These are phyloP conservation scores for Pipistrellus pipistrellus DNA, from an alignment of 2,797 vertebrate species.

Conservation along the genomic window DNA sequence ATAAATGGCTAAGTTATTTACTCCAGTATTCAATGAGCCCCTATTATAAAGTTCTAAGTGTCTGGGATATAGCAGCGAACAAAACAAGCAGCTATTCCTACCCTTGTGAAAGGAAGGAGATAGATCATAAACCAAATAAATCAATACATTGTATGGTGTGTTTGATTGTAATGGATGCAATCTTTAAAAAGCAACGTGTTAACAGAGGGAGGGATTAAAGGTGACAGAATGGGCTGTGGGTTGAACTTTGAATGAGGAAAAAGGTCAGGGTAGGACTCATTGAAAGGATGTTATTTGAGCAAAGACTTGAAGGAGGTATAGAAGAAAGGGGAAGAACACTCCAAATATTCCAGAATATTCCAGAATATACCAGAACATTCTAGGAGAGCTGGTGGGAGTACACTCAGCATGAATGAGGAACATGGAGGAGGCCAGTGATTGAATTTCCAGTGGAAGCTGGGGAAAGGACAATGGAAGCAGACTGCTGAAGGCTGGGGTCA, in stretches of 20 bases:
- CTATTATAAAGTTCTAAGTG: background rate
- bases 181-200: background rate
- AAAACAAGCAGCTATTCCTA: background rate
- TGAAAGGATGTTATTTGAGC: background rate
- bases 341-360: background rate
- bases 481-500: rapidly evolving
- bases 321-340: background rate
- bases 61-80: background rate
- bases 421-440: background rate
- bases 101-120: background rate
- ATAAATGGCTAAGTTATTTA: background rate
- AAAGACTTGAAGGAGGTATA: background rate
- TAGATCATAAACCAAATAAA: background rate
- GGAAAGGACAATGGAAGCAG: background rate
- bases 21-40: background rate
- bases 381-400: background rate
- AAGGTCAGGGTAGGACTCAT: background rate
- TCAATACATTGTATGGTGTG: too few relatives aligned
- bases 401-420: background rate
- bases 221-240: background rate
- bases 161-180: background rate
- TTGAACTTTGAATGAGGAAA: background rate
- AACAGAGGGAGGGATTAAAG: background rate
- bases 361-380: background rate
- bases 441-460: background rate